Conservation (phyloP, 2,888 invertebrate species). For the Eristalis arbustorum region DNA sequence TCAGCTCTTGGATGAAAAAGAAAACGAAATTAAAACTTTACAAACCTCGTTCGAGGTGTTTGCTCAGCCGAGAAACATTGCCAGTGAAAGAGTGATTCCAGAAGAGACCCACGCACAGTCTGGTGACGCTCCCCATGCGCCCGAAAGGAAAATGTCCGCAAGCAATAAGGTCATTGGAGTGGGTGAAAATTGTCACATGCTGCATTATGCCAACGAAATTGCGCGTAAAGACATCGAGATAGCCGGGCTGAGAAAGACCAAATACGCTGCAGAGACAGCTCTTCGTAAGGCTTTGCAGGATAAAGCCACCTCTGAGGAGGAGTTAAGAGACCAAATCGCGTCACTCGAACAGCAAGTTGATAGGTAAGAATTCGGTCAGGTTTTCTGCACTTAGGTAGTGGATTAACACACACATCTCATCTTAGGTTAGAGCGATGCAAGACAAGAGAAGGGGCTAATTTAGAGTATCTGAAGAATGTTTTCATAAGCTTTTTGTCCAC, state of each 20-base stretch:
- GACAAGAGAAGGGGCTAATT: conserved; percentile 90
- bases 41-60: conserved; percentile 83
- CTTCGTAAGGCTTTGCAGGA: conserved; percentile 83
- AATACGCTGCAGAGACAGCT: conserved; percentile 83
- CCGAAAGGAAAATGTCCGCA: conserved; percentile 67
- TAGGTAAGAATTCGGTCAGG: conserved; percentile 78
- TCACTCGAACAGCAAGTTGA: conserved; percentile 85
- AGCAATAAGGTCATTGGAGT: conserved; percentile 71
- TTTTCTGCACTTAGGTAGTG: not conserved
- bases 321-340: conserved; percentile 79
- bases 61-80: conserved; percentile 76
- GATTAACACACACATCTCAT: not conserved
- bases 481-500: conserved; percentile 90
- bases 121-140: not conserved
- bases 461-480: conserved; percentile 95
- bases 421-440: conserved; percentile 86
- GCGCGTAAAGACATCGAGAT: conserved; percentile 91
- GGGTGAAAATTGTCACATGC: conserved; percentile 86
- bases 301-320: conserved; percentile 82
- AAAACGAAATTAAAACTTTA: conserved; percentile 85
- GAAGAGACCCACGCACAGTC: conserved; percentile 20
- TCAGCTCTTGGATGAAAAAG: conserved; percentile 89
- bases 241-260: conserved; percentile 85
- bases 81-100: conserved; percentile 2
- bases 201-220: conserved; percentile 91